Percentiles rank a stretch among this genome's conserved stretches.
Conservation (phyloP, 2,888 invertebrate species). For the Napeogenes sylphis region DNA sequence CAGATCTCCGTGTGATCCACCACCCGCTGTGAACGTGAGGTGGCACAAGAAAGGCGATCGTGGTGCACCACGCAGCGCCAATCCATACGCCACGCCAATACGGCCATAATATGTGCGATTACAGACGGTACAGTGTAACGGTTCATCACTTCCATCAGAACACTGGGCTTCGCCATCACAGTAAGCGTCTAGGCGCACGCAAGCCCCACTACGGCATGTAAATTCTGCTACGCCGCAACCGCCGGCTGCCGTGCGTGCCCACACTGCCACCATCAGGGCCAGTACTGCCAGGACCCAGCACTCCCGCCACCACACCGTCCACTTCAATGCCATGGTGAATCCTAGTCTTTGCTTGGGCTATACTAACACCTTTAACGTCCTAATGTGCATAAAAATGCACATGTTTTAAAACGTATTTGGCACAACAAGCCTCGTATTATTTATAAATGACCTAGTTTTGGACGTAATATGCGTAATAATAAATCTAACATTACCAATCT, state of each 20-base stretch:
- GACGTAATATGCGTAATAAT: background rate
- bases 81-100: slow-evolving; percentile 87
- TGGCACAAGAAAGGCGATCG: slow-evolving; percentile 92
- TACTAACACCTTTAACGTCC: slow-evolving; percentile 12
- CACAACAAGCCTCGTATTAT: background rate
- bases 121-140: slow-evolving; percentile 88
- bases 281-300: slow-evolving; percentile 15
- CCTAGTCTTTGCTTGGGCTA: slow-evolving; percentile 3
- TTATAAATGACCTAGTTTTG: background rate
- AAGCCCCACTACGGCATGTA: slow-evolving; percentile 79
- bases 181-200: slow-evolving; percentile 90
- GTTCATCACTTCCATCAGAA: slow-evolving; percentile 91
- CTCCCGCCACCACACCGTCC: slow-evolving; percentile 8
- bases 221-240: slow-evolving; percentile 64
- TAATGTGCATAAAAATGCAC: slow-evolving; percentile 12
- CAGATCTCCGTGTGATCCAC: slow-evolving; percentile 91
- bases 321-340: slow-evolving; percentile 1
- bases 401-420: slow-evolving; percentile 8
- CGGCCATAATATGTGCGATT: slow-evolving; percentile 95
- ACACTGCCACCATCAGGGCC: slow-evolving; percentile 47
- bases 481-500: no score
- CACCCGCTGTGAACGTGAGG: slow-evolving; percentile 94
- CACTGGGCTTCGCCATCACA: slow-evolving; percentile 92
- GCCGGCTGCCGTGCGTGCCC: slow-evolving; percentile 49
- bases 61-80: slow-evolving; percentile 85